Evolutionary conservation across 23 tunicate species (phyloP).

Genomic region (Halocynthia roretzi): DNA sequence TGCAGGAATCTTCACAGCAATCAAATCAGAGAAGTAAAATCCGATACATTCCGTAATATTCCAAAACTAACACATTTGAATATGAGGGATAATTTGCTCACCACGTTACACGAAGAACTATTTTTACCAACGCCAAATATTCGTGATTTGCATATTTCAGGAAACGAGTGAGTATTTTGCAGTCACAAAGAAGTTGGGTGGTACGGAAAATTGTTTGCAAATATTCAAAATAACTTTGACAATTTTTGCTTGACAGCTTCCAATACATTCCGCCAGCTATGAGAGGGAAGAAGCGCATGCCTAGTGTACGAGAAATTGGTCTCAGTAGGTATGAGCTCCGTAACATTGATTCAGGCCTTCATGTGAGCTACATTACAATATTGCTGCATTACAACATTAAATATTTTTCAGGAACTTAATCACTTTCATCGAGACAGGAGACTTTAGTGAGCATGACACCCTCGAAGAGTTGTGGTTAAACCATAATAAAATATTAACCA

Average conservation of each 20-base stretch:
- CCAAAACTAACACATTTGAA: constrained; percentile 20
- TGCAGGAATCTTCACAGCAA: too few relatives aligned
- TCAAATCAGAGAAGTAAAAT: not conserved
- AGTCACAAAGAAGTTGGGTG: too few relatives aligned
- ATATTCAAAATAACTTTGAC: not conserved
- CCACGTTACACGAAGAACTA: constrained; percentile 18
- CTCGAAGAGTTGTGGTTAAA: constrained; percentile 15
- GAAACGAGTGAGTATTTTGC: constrained; percentile 14
- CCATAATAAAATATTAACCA: constrained; percentile 14
- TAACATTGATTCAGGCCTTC: not conserved
- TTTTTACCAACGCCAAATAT: constrained; percentile 16
- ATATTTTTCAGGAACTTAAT: constrained; percentile 11
- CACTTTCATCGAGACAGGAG: constrained; percentile 4
- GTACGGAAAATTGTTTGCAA: not conserved
- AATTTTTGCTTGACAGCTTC: constrained; percentile 6
- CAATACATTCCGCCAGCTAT: constrained; percentile 24
- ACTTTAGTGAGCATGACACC: constrained; percentile 20
- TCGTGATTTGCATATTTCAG: constrained; percentile 15
- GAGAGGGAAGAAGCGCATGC: constrained; percentile 18
- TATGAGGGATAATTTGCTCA: constrained; percentile 12
- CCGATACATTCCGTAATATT: constrained; percentile 29
- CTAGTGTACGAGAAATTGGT: constrained; percentile 15
- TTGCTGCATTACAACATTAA: not conserved
- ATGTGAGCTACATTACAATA: not conserved
- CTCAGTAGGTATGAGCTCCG: not conserved